Percentiles rank a stretch among this genome's conserved stretches.
Conservation (phyloP, 1,140 invertebrate genomes). For the Rhopalosiphum padi region DNA sequence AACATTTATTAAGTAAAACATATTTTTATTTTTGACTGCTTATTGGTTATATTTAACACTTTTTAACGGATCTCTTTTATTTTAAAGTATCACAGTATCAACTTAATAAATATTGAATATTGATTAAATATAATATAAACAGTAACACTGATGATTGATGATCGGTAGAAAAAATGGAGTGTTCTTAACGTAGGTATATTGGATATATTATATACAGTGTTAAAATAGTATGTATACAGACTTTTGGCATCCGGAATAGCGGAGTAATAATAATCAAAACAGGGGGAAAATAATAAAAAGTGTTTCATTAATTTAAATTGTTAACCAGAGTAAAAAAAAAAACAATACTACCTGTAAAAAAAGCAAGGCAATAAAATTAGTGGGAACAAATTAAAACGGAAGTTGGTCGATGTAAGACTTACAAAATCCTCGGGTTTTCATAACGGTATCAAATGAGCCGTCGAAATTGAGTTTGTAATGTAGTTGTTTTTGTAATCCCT, state of each 20-base stretch:
- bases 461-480: slow-evolving; percentile 28
- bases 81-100: not conserved
- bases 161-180: not conserved
- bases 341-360: slow-evolving; percentile 21
- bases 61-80: slow-evolving; percentile 2
- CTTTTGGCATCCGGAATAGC: not conserved
- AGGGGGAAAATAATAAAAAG: not conserved
- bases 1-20: too few relatives aligned
- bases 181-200: not conserved
- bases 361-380: slow-evolving; percentile 14
- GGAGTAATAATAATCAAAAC: slow-evolving; percentile 15
- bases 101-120: slow-evolving; percentile 6
- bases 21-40: not conserved
- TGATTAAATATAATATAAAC: slow-evolving; percentile 40
- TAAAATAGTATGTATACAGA: not conserved
- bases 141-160: slow-evolving; percentile 27
- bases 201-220: not conserved
- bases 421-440: slow-evolving; percentile 4
- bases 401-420: not conserved
- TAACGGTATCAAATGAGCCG: not conserved
- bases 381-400: not conserved
- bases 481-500: slow-evolving; percentile 15
- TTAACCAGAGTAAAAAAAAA: not conserved
- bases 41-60: slow-evolving; percentile 8
- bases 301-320: slow-evolving; percentile 30